phyloP scores from a whole-genome alignment of 2,113 vertebrate species.

The Perognathus longimembris region DNA sequence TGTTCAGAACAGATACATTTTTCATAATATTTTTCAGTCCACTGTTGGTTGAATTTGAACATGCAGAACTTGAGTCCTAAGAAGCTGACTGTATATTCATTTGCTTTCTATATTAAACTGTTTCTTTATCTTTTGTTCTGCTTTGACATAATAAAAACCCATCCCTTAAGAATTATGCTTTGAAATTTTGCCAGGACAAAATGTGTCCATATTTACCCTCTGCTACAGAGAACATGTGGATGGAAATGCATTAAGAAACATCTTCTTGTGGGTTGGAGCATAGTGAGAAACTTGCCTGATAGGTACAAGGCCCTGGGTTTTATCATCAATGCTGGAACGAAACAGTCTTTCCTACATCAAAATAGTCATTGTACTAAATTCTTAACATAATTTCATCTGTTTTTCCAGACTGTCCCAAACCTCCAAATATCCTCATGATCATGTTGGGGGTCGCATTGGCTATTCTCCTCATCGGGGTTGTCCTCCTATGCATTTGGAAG shows the following conservation, averaged over 20 bases:
- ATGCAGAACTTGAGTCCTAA: neutral
- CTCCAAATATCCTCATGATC: conserved; percentile 94
- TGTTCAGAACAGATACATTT: neutral
- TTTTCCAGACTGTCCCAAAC: conserved; percentile 92
- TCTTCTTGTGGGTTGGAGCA: neutral
- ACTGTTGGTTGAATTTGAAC: neutral
- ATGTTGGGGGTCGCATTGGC: conserved; percentile 94
- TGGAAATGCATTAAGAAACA: conserved; percentile 8
- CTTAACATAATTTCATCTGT: conserved; percentile 52
- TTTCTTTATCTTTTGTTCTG: conserved; percentile 19
- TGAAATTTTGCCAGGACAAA: conserved; percentile 11
- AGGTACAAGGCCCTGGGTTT: neutral
- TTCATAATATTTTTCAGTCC: neutral
- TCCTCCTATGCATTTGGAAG: conserved; percentile 95
- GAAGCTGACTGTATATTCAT: neutral
- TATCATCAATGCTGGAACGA: neutral
- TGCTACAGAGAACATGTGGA: neutral
- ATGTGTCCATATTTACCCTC: neutral
- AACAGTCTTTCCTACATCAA: neutral
- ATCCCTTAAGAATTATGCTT: conserved; percentile 27
- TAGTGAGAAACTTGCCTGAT: neutral
- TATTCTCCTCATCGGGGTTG: conserved; percentile 94
- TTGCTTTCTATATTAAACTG: conserved; percentile 28
- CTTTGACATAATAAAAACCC: neutral
- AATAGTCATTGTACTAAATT: neutral